These are phyloP conservation scores for Chrysemys picta DNA, from an alignment of 2,113 vertebrate genomes.

Conservation along the genomic window DNA sequence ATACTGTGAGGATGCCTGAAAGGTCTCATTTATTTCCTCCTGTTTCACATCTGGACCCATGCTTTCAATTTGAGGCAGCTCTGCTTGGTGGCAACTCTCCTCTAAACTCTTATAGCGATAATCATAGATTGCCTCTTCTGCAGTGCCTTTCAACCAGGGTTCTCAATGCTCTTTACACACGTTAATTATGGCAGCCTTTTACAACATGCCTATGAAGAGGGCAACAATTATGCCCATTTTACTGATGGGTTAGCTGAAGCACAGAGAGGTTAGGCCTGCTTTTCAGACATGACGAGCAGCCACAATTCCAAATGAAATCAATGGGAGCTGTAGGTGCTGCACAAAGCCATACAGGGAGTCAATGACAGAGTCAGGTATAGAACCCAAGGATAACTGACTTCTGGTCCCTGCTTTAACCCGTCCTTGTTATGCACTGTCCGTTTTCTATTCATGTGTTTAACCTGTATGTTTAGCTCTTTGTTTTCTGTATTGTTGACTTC, in stretches of 20 bases:
- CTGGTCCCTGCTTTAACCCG: not conserved
- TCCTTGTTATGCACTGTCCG: not conserved
- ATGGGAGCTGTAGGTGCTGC: not conserved
- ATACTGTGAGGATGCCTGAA: not conserved
- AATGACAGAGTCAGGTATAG: not conserved
- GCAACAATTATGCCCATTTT: not conserved
- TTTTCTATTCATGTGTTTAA: not conserved
- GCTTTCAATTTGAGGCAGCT: not conserved
- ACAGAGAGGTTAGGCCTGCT: not conserved
- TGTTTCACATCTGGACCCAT: not conserved
- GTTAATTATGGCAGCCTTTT: not conserved
- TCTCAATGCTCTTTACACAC: not conserved
- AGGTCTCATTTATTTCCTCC: not conserved
- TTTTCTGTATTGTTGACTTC: not conserved
- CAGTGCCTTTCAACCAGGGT: not conserved
- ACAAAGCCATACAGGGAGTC: not conserved
- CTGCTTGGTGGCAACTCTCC: not conserved
- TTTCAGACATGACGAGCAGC: slow-evolving; percentile 38
- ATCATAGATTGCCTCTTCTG: not conserved
- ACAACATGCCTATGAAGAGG: not conserved
- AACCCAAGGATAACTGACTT: not conserved
- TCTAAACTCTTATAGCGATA: not conserved
- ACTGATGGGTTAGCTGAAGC: not conserved
- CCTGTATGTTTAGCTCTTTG: not conserved
- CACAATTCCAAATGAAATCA: not conserved